phyloP scores from a whole-genome alignment of 1,140 invertebrate genomes.

The Bilobella aurantiaca region DNA sequence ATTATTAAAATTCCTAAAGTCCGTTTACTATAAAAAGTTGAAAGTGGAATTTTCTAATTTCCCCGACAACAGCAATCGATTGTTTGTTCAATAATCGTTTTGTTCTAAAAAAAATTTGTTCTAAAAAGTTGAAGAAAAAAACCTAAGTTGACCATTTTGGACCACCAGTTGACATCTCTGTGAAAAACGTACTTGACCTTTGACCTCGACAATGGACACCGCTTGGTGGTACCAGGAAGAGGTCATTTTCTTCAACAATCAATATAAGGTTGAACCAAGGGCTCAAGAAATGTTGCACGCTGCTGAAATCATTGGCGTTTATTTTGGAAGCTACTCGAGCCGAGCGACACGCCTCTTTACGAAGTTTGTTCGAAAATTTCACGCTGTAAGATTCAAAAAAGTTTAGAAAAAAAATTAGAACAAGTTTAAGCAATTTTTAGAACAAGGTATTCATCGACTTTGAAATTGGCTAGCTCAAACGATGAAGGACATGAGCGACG shows the following conservation, averaged over 20 bases:
- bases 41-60: too few relatives aligned
- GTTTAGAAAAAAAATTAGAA: too few relatives aligned
- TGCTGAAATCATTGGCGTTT: not conserved
- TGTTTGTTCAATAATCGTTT: not conserved
- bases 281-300: not conserved
- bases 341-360: not conserved
- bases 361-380: not conserved
- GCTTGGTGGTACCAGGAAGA: constrained; percentile 7
- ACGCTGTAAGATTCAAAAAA: constrained; percentile 7
- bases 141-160: not conserved
- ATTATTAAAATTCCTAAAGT: too few relatives aligned
- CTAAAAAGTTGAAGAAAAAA: not conserved
- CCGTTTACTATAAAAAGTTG: too few relatives aligned
- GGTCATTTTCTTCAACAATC: not conserved
- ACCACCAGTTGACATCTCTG: not conserved
- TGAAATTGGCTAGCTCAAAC: too few relatives aligned
- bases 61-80: too few relatives aligned
- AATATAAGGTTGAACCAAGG: not conserved
- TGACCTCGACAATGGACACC: not conserved
- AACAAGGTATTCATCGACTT: too few relatives aligned
- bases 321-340: not conserved
- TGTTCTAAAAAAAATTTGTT: not conserved
- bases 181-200: not conserved
- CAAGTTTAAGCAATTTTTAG: too few relatives aligned
- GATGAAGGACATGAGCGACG: too few relatives aligned